Conservation (phyloP, 1,140 invertebrate species). For the Philotrypesis tridentata region DNA sequence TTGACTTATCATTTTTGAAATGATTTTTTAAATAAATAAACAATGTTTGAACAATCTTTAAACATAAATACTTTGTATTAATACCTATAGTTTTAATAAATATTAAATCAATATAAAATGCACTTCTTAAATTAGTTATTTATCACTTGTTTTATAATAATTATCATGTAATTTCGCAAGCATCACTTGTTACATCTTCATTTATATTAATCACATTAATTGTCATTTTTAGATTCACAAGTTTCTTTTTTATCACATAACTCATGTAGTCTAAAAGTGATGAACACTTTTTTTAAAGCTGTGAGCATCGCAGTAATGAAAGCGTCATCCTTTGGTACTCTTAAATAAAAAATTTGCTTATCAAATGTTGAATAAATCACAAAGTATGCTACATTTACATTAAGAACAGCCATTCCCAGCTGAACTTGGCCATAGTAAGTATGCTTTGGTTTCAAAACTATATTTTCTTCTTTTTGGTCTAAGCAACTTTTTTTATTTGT, state of each 20-base stretch:
- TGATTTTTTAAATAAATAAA: no score
- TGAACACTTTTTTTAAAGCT: constrained; percentile 28
- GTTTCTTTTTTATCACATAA: neutral
- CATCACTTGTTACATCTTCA: no score
- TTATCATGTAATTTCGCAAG: no score
- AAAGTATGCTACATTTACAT: constrained; percentile 47
- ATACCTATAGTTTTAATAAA: no score
- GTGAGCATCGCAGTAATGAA: constrained; percentile 15
- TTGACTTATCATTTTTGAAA: no score
- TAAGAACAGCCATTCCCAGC: constrained; percentile 50
- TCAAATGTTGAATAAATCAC: constrained; percentile 49
- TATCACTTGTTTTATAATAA: no score
- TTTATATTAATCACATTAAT: no score
- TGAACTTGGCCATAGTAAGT: constrained; percentile 50
- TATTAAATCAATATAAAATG: no score
- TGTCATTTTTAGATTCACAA: no score
- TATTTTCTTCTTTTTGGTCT: constrained; percentile 4
- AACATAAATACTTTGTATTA: no score
- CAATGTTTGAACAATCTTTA: no score
- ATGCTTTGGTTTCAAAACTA: constrained; percentile 49
- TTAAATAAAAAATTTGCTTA: constrained; percentile 29
- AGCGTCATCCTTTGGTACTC: neutral
- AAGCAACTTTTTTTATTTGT: neutral
- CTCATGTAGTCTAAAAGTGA: constrained; percentile 33
- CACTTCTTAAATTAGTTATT: no score